phyloP scores from a whole-genome alignment of 2,888 invertebrate genomes.

The Pomacea canaliculata region DNA sequence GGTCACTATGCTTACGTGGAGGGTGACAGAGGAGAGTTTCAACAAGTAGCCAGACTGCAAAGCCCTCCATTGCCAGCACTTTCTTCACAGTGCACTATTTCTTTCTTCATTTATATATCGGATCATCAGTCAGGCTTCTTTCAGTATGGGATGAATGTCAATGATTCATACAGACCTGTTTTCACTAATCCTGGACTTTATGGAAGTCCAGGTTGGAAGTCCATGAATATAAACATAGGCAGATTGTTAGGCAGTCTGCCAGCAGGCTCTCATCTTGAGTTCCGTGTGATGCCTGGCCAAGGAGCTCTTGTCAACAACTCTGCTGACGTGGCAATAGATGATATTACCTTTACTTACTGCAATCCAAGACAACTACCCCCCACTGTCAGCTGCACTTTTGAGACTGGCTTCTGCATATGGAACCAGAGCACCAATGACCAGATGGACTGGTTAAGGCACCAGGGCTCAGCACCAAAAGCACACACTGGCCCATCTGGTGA shows the following conservation, averaged over 20 bases:
- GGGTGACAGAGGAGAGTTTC: constrained; percentile 43
- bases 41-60: constrained; percentile 50
- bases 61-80: constrained; percentile 38
- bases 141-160: constrained; percentile 33
- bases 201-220: background rate
- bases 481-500: constrained; percentile 61
- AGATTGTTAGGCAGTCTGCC: background rate
- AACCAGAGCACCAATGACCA: constrained; percentile 49
- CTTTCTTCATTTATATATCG: constrained; percentile 66
- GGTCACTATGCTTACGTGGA: constrained; percentile 60
- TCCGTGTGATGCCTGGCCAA: constrained; percentile 12
- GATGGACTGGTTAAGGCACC: constrained; percentile 60
- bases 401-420: constrained; percentile 58
- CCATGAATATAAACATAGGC: constrained; percentile 15
- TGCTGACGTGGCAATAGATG: constrained; percentile 56
- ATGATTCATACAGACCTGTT: constrained; percentile 33
- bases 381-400: constrained; percentile 57
- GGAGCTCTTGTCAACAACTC: constrained; percentile 21
- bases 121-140: constrained; percentile 56
- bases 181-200: constrained; percentile 22
- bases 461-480: constrained; percentile 45
- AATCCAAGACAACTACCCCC: constrained; percentile 46
- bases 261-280: constrained; percentile 11
- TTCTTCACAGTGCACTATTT: constrained; percentile 50
- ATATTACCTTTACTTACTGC: constrained; percentile 57